A percentile compares a stretch with the other conserved stretches of the same genome.
These are phyloP conservation scores for Lobophora halterata DNA, from an alignment of 2,888 invertebrate genomes.

Conservation along the genomic window DNA sequence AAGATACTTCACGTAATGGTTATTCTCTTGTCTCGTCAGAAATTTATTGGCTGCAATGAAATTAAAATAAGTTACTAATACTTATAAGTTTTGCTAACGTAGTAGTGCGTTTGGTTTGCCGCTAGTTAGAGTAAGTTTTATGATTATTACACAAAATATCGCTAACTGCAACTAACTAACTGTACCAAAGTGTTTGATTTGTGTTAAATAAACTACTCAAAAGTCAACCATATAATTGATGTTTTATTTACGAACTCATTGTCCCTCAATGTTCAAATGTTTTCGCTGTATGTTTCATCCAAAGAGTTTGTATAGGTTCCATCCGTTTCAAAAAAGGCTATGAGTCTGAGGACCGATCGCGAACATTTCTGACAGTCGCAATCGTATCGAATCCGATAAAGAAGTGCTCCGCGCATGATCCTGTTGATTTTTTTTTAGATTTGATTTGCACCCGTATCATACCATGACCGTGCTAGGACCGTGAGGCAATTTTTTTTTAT, in stretches of 20 bases:
- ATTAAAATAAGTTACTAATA: conserved; percentile 37
- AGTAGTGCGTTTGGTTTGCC: conserved; percentile 61
- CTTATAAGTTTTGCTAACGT: conserved; percentile 57
- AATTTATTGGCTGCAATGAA: conserved; percentile 33
- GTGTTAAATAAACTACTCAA: conserved; percentile 80
- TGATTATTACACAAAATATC: conserved; percentile 55
- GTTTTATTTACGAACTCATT: conserved; percentile 53
- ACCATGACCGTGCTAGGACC: no score
- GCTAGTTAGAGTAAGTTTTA: conserved; percentile 52
- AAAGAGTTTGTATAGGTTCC: no score
- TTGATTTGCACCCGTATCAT: no score
- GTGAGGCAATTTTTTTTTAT: no score
- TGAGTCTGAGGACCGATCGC: no score
- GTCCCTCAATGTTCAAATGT: no score
- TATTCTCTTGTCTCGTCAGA: conserved; percentile 34
- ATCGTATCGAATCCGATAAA: no score
- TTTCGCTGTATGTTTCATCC: no score
- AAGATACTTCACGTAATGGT: conserved; percentile 49
- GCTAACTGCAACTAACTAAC: conserved; percentile 73
- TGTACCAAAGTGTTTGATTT: conserved; percentile 82
- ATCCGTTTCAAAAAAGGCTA: no score
- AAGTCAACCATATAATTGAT: conserved; percentile 60
- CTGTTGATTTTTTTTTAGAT: no score
- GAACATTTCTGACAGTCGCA: no score
- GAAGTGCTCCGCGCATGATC: no score